Percentiles rank a stretch among this genome's conserved stretches.
phyloP scores from a whole-genome alignment of 2,113 vertebrate species.

The Paedocypris sp. region DNA sequence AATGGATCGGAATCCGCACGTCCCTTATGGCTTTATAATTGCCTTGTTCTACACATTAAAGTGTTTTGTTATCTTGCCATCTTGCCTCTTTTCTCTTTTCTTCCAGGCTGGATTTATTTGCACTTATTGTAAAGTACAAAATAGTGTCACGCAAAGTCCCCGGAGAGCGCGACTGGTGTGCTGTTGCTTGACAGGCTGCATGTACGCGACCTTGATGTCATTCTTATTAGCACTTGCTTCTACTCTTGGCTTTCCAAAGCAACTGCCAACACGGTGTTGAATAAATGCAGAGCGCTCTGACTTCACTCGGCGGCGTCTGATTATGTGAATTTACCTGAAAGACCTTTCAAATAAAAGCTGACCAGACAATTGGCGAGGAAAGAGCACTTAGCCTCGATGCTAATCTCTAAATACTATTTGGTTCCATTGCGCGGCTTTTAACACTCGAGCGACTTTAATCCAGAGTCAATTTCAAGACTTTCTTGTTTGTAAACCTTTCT shows the following conservation, averaged over 20 bases:
- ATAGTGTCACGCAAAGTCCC: constrained; percentile 1
- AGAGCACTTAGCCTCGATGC: too few species aligned
- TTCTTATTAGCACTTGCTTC: constrained; percentile 26
- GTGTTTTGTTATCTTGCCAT: not conserved
- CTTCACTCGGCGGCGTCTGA: constrained; percentile 1
- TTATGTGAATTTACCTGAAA: too few species aligned
- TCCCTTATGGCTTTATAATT: not conserved
- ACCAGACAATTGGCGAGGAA: too few species aligned
- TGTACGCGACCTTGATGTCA: constrained; percentile 17
- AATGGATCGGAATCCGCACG: not conserved
- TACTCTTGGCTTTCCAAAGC: constrained; percentile 15
- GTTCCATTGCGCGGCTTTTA: too few species aligned
- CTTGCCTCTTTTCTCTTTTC: not conserved
- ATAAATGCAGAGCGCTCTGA: constrained; percentile 20
- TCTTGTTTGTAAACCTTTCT: too few species aligned
- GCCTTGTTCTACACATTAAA: constrained; percentile 1
- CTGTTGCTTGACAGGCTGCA: constrained; percentile 12
- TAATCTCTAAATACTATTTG: too few species aligned
- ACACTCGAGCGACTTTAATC: too few species aligned
- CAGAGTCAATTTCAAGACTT: too few species aligned
- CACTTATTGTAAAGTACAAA: constrained; percentile 4
- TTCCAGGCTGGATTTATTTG: not conserved
- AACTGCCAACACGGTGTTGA: not conserved
- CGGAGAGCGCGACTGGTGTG: constrained; percentile 5
- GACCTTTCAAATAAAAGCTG: too few species aligned